Conservation (phyloP, 2,797 vertebrate species). For the Cryptoprocta ferox region DNA sequence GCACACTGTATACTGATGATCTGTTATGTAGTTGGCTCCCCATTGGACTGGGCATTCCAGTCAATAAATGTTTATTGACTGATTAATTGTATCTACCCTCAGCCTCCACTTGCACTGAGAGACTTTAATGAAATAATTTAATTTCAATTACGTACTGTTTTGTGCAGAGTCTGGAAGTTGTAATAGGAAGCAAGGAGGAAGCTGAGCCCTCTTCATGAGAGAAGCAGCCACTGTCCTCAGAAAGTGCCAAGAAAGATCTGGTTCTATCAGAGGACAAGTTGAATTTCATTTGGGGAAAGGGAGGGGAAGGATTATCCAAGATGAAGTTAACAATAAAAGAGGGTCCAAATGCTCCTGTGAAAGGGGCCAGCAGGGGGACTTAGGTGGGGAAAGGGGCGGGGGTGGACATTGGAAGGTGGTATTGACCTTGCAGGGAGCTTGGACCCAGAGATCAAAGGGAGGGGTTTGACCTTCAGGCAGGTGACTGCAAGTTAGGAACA, state of each 20-base stretch:
- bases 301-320: neutral
- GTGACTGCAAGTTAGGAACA: neutral
- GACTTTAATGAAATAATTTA: conserved; percentile 14
- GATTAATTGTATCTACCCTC: neutral
- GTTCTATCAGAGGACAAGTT: neutral
- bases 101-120: neutral
- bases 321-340: neutral
- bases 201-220: neutral
- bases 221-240: neutral
- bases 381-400: neutral
- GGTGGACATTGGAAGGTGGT: neutral
- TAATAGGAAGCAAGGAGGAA: neutral
- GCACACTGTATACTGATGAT: neutral
- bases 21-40: neutral
- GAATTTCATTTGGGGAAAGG: neutral
- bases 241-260: neutral
- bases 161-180: neutral
- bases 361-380: neutral
- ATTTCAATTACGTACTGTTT: neutral
- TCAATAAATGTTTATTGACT: neutral
- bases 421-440: neutral
- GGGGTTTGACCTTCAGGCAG: neutral
- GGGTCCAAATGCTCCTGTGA: neutral
- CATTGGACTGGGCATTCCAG: neutral
- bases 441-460: neutral